phyloP scores from a whole-genome alignment of 2,113 vertebrate genomes.

The Hiodon tergisus region DNA sequence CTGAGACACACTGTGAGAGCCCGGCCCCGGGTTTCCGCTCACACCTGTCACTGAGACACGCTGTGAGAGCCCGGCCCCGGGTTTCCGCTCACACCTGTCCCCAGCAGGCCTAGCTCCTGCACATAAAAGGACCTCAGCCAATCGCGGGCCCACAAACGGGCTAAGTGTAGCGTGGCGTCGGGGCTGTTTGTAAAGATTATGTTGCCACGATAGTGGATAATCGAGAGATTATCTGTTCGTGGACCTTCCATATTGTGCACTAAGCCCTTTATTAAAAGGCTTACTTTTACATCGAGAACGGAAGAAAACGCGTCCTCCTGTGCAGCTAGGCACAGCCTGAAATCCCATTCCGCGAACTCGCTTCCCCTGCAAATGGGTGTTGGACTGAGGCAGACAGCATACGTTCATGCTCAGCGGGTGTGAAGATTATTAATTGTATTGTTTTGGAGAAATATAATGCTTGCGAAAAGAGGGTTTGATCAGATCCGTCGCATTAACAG shows the following conservation, averaged over 20 bases:
- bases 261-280: conserved; percentile 29
- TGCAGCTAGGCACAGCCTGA: neutral
- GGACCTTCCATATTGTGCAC: conserved; percentile 10
- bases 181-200: conserved; percentile 19
- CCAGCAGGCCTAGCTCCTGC: neutral
- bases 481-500: conserved; percentile 47
- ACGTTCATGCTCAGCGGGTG: neutral
- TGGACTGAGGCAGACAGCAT: neutral
- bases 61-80: neutral
- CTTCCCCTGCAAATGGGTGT: neutral
- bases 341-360: conserved; percentile 16
- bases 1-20: neutral
- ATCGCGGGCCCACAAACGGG: neutral
- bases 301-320: neutral
- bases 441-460: conserved; percentile 29
- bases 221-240: conserved; percentile 23
- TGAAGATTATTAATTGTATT: conserved; percentile 23
- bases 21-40: too few species aligned
- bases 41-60: too few species aligned
- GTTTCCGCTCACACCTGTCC: neutral
- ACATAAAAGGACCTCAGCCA: neutral
- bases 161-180: neutral
- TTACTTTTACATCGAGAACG: conserved; percentile 21
- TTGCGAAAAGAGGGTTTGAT: conserved; percentile 44
- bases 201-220: conserved; percentile 14